Evolutionary conservation across 2,113 vertebrate genomes (phyloP), one percentile per base, ranked within the genome.

Genomic region (Scomber scombrus): DNA sequence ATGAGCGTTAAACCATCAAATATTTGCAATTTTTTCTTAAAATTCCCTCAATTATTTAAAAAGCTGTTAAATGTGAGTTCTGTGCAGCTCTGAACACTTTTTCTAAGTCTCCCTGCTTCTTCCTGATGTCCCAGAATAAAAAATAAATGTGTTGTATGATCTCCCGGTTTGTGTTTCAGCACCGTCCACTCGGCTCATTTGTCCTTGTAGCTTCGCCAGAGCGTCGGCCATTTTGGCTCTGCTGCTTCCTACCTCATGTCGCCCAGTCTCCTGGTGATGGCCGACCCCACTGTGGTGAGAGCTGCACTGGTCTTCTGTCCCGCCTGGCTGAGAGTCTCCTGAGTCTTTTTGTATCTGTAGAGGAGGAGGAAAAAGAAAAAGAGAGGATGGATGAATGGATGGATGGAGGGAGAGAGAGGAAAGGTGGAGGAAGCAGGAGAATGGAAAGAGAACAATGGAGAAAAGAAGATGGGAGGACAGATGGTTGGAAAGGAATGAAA

Each of bases 271-370:
- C 90, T 95, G 93, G 93, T 97, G 91, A 99, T 96, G 85, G 95
- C 97, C 10, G 97, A 95, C 55, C 97, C 94, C 93, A 99, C 66
- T 0, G 96, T 99, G 89, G 94, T 96, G 78, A 99, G 88, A 52
- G 97, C 98, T 18, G 97, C 97, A 3, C 95, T 97, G 16, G 98
- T 99, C 94, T 97, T 99, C 95, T 97, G 97, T 62, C 97, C 97
- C 0, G 98, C 98, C 93, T 97, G 96, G 54, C 97, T 96, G 19
- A 99, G 95, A 0, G 98, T 99, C 94, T 99, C 98, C 91, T 98
- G 97, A 82, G 98, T 99, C 95, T 98, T 99, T 95, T 98, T 99
- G 47, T 99, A 99, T 82, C 98, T 99, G 88, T 5, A 63, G 71
- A 46, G 47, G 1, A 40, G 65, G 13, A 80, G 75, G 73, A 18